Conservation (phyloP, 2,797 vertebrate genomes). For the Sarcophilus harrisii region DNA sequence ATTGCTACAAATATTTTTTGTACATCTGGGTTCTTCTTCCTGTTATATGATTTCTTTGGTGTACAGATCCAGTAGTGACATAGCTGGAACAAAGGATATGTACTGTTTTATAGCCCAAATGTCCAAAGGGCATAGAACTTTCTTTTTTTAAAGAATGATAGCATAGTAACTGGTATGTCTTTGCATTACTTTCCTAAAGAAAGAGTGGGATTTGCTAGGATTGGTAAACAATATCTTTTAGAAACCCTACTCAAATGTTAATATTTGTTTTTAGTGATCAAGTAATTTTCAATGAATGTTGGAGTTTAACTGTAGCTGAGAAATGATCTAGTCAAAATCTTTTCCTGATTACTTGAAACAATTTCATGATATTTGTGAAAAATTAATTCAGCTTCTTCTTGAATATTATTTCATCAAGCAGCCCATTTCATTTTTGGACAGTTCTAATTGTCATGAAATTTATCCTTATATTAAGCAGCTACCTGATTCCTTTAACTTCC, state of each 20-base stretch:
- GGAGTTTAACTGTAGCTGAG: neutral
- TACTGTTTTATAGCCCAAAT: too few species aligned
- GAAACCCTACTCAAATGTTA: constrained; percentile 39
- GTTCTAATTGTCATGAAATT: neutral
- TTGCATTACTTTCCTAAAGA: neutral
- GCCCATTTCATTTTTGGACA: neutral
- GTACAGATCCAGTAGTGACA: too few species aligned
- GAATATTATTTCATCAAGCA: neutral
- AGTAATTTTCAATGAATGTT: constrained; percentile 21
- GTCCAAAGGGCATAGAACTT: neutral
- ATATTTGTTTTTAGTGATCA: constrained; percentile 39
- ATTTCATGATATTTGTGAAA: neutral
- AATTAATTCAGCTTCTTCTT: neutral
- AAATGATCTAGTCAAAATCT: neutral
- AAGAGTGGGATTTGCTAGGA: constrained; percentile 38
- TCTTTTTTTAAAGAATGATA: neutral
- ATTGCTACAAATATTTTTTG: too few species aligned
- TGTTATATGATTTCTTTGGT: too few species aligned
- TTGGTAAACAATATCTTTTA: neutral
- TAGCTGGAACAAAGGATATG: too few species aligned
- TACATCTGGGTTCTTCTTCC: too few species aligned
- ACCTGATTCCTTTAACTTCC: neutral
- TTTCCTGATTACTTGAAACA: neutral
- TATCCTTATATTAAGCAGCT: neutral
- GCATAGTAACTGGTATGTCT: neutral